phyloP scores from a whole-genome alignment of 2,797 vertebrate species.

The Phalloptychus januarius region DNA sequence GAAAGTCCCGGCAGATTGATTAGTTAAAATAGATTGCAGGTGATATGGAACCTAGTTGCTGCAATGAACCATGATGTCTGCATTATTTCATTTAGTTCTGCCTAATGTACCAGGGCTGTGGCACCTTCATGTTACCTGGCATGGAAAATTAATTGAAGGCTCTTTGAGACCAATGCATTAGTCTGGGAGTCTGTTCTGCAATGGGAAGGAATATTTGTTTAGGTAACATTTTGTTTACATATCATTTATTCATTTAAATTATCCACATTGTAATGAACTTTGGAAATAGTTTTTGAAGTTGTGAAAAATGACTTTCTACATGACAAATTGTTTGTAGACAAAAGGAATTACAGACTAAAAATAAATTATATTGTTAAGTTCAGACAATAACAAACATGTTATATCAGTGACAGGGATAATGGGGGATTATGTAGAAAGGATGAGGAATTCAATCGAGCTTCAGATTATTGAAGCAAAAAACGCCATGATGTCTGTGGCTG shows the following conservation, averaged over 20 bases:
- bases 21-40: conserved; percentile 77
- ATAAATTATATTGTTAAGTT: background rate
- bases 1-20: conserved; percentile 74
- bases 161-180: conserved; percentile 66
- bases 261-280: background rate
- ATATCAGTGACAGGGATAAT: background rate
- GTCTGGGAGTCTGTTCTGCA: conserved; percentile 57
- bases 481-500: background rate
- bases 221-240: background rate
- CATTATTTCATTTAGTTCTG: conserved; percentile 81
- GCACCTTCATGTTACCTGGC: conserved; percentile 62
- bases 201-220: conserved; percentile 14
- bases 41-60: conserved; percentile 77
- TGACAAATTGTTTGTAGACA: background rate
- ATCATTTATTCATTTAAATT: background rate
- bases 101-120: conserved; percentile 72
- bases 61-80: conserved; percentile 79
- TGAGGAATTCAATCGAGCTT: background rate
- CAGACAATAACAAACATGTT: background rate
- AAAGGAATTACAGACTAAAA: background rate
- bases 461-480: background rate
- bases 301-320: background rate
- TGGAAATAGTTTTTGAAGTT: background rate
- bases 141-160: conserved; percentile 71
- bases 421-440: background rate